Base-by-base conservation (phyloP, 2,888 invertebrate genomes). In the Pyrgus malvae region DNA sequence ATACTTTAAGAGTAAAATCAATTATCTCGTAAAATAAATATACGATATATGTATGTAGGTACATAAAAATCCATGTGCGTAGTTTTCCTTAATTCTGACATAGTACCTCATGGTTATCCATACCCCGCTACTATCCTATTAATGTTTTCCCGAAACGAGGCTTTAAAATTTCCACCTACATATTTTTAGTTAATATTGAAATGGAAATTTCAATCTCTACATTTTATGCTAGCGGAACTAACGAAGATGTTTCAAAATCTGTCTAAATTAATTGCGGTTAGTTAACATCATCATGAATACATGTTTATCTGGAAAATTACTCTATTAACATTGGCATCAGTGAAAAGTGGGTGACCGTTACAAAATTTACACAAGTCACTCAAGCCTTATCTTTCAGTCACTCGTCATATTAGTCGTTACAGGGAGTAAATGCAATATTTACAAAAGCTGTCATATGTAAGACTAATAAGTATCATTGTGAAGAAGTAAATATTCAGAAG, bases 291-390 rank as follows among this genome's bases (percentile, higher is more conserved):
- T n/a, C n/a, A n/a, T n/a, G n/a, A n/a, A 25, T 48, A 38, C 4
- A 38, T 48, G 27, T 48, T 48, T 48, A 48, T 31, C 19, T 49
- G 49, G 40, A 49, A 49, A 49, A 29, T 40, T 40, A 40, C 49
- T 40, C 7, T 33, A 38, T 29, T 29, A 29, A 29, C 29, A 41
- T 49, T 29, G 14, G 33, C 23, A 14, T 9, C 31, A 25, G 21
- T 40, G 49, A 41, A 49, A 41, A 49, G 40, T 40, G 25, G 38
- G 48, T 38, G 21, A 49, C 19, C 16, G 31, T 23, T 33, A 12
- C 41, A 31, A 48, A 48, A 48, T 50, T 41, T 31, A 42, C 41
- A n/a, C 33, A 41, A 16, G 50, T 42, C 50, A 41, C 21, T 50
- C 23, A 4, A 14, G 31, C 19, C 29, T 40, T 29, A 29, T 33